Percentiles rank a stretch among this genome's conserved stretches.
These are phyloP conservation scores for Psittacula cyanocephala DNA, from an alignment of 2,113 vertebrate genomes.

Conservation along the genomic window DNA sequence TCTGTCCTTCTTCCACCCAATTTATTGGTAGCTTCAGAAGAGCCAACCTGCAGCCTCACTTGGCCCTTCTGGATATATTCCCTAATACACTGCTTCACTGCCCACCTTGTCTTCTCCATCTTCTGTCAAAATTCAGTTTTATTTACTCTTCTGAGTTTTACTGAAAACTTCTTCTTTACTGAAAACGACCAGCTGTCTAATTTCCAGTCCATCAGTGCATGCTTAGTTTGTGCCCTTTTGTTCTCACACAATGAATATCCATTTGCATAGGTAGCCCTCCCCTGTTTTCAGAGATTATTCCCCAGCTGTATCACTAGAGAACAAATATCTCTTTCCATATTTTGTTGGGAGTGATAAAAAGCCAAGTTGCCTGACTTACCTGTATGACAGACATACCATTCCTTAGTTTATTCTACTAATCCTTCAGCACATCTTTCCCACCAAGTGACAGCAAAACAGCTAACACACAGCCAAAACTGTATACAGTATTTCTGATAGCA, in stretches of 20 bases:
- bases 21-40: fast-evolving
- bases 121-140: neutral
- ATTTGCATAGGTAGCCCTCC: fast-evolving
- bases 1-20: neutral
- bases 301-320: fast-evolving
- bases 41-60: too few species aligned
- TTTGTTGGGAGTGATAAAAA: neutral
- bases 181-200: fast-evolving
- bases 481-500: neutral
- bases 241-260: neutral
- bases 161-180: neutral
- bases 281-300: neutral
- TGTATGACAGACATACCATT: neutral
- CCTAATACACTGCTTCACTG: neutral
- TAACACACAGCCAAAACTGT: neutral
- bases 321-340: neutral
- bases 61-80: fast-evolving
- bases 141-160: neutral
- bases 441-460: neutral
- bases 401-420: neutral
- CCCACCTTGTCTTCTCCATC: neutral
- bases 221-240: neutral
- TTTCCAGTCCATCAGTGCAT: neutral
- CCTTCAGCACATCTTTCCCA: neutral
- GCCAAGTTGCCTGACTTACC: neutral